Percentiles rank a stretch among this genome's conserved stretches.
Evolutionary conservation across 2,888 invertebrate species (phyloP).

Genomic region (Hyalella azteca): DNA sequence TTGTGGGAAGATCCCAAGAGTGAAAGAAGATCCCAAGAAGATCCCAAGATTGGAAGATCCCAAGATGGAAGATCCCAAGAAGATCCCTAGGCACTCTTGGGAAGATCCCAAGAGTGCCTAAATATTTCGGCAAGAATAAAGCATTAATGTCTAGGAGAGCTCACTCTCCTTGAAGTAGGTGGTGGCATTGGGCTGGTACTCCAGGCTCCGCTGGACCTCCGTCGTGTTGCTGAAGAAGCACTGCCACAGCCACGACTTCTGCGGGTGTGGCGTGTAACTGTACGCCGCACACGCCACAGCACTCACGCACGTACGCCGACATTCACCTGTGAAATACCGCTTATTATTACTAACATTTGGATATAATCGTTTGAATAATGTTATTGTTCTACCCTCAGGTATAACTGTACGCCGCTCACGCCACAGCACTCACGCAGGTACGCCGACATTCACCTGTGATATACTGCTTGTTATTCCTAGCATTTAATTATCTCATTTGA

Average conservation of each 20-base stretch:
- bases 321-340: not conserved
- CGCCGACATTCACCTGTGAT: not conserved
- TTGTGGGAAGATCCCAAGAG: not conserved
- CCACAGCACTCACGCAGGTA: not conserved
- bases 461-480: not conserved
- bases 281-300: not conserved
- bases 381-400: too few relatives aligned
- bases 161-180: not conserved
- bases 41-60: too few relatives aligned
- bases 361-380: too few relatives aligned
- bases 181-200: not conserved
- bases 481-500: too few relatives aligned
- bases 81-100: too few relatives aligned
- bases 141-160: not conserved
- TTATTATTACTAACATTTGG: too few relatives aligned
- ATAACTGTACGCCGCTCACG: not conserved
- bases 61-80: too few relatives aligned
- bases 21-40: too few relatives aligned
- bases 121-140: not conserved
- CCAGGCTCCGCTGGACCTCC: not conserved
- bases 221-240: not conserved
- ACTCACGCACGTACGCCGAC: not conserved
- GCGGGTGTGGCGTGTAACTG: too few relatives aligned
- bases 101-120: too few relatives aligned
- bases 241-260: too few relatives aligned